A percentile compares a stretch with the other conserved stretches of the same genome.
Evolutionary conservation across 2,797 vertebrate species (phyloP).

Genomic region (Melanotaenia trifasciata): DNA sequence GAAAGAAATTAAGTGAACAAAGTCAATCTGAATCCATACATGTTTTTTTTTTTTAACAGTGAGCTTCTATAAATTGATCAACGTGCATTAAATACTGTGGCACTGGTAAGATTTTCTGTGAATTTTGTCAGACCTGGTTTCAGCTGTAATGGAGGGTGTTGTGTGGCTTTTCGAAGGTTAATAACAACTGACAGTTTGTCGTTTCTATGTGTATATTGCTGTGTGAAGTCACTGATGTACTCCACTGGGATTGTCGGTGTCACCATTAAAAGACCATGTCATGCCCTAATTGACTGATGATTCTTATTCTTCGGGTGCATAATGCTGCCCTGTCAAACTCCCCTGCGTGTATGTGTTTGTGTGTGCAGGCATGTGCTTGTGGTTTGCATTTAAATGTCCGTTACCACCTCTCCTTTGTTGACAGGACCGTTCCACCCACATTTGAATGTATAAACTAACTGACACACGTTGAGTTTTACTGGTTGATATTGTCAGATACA

Average conservation of each 20-base stretch:
- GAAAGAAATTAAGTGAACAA: background rate
- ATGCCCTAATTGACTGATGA: constrained; percentile 69
- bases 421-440: constrained; percentile 20
- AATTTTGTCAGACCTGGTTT: constrained; percentile 2
- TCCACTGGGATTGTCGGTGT: constrained; percentile 54
- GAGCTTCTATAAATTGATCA: background rate
- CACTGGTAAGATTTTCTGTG: background rate
- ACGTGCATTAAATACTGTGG: background rate
- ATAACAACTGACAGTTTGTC: constrained; percentile 53
- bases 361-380: constrained; percentile 7
- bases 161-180: constrained; percentile 26
- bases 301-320: constrained; percentile 64
- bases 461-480: constrained; percentile 10
- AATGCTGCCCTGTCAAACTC: constrained; percentile 52
- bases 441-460: constrained; percentile 29
- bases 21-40: background rate
- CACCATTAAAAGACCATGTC: constrained; percentile 62
- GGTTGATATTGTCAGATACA: background rate
- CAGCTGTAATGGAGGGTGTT: background rate
- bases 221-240: constrained; percentile 50
- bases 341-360: constrained; percentile 20
- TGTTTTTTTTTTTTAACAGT: too few species aligned
- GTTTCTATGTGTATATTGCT: constrained; percentile 48
- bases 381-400: constrained; percentile 45
- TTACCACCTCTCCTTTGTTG: constrained; percentile 22